Conservation (phyloP, 2,888 invertebrate species). For the Heliconius hortense region DNA sequence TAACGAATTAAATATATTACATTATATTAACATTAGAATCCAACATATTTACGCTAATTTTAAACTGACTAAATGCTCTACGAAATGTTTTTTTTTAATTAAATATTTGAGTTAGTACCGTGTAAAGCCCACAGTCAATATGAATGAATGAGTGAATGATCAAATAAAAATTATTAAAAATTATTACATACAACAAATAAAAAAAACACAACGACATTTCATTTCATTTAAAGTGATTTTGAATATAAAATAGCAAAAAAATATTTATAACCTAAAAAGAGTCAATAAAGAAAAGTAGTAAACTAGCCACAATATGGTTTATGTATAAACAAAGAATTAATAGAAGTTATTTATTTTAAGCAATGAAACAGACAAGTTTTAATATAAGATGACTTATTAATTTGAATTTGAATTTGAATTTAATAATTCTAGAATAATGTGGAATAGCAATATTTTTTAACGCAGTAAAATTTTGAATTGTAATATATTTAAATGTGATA, state of each 20-base stretch:
- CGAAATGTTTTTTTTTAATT: background rate
- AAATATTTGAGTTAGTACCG: conserved; percentile 7
- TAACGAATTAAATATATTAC: background rate
- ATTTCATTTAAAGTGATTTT: no score
- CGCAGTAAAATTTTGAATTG: background rate
- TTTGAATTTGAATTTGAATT: no score
- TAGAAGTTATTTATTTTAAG: no score
- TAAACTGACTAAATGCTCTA: conserved; percentile 12
- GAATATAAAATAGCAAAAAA: no score
- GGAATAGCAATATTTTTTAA: background rate
- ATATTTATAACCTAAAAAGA: no score
- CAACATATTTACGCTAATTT: background rate
- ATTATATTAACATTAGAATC: background rate
- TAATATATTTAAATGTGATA: background rate
- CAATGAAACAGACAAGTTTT: no score
- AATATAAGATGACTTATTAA: no score
- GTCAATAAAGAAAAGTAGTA: no score
- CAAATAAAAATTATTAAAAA: background rate
- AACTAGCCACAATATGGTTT: no score
- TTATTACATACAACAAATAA: background rate
- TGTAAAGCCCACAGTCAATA: background rate
- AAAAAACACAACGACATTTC: background rate
- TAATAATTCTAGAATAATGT: no score
- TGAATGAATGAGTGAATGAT: background rate
- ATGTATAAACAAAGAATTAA: background rate